Evolutionary conservation across 1,140 invertebrate species (phyloP), one percentile per base, ranked within the genome.

Genomic region (Tetragonula clypearis): DNA sequence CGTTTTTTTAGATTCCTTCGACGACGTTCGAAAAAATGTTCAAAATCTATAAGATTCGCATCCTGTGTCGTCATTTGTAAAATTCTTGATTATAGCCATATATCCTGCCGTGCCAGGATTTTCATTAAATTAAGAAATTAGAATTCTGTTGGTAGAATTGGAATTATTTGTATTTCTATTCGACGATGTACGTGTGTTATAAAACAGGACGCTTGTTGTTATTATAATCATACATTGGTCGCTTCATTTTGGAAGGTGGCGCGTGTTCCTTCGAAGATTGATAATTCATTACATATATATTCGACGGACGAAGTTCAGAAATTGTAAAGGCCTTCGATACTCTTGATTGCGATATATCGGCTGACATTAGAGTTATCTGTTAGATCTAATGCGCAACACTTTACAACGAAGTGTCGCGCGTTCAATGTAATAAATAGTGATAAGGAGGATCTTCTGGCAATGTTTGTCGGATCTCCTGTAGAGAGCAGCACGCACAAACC

Each of bases 401-500:
- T 35, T 21, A 74, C 72, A 56, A 30, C 30, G 19, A 41, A 53
- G 35, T 69, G 1, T 8, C 17, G 19, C 17, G 14, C 2, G 14
- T 68, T 53, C 66, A 41, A 58, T 58, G 35, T 49, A 69, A 84
- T 79, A 65, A 78, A 84, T 60, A 79, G 14, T 12, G 76, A 84
- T 84, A 84, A 84, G 68, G 73, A 19, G 56, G 35, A 72, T 69
- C 65, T 69, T 60, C 66, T 86, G 62, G 62, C 66, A 74, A 60
- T 14, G 87, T 86, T 87, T 23, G 66, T 21, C 23, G 21, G 60
- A 89, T 85, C 75, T 84, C 89, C 90, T 87, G 68, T 71, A 92
- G 91, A 92, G 87, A 73, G 91, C 91, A 92, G 91, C 91, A 92
- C 91, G 53, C 53, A 89, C 86, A 65, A 23, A 23, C 69, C 75